Evolutionary conservation across 92 coral and sea anemone genomes (phyloP), one percentile per base, ranked within the genome.

Genomic region (Epizoanthus scotinus): DNA sequence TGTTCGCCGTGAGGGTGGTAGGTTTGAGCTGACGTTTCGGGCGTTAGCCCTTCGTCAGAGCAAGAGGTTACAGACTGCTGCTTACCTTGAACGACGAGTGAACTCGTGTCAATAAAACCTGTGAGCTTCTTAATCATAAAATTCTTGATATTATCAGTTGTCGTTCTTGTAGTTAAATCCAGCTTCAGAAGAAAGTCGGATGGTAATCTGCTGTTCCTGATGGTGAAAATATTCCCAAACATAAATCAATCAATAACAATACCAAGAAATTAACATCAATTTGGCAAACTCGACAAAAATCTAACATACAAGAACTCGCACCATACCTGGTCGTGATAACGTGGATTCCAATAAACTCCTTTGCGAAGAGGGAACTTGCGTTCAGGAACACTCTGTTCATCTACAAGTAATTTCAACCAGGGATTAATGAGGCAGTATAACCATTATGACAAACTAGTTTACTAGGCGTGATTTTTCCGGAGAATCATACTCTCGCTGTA

Each of bases 121-220:
- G 20, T 38, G 18, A 20, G 40, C 36, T 29, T 29, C 4, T 20
- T 0, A 0, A 26, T 29, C 8, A 64, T 13, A 27, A 64, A 64
- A n/a, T 0, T 31, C 70, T 38, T 15, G 18, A 64, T 64, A 19
- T 29, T 10, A 18, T 2, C 0, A 17, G 38, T 64, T 64, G 70
- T 64, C 18, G 44, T 64, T 6, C 18, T 26, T n/a, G 47, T 29
- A 17, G 42, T 26, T 29, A 31, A 6, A 64, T 64, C 70, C 12
- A 64, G 17, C 70, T 29, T 64, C 40, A 64, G 70, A 64, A 64
- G 70, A 40, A 64, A 64, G 5, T 64, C 70, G 14, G 29, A 18
- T 10, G 70, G 70, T 38, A 29, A 27, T 31, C 70, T 3, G 38
- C 42, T 1, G 27, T 29, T 15, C 70, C 70, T 64, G 10, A 29